Conservation (phyloP, 2,888 invertebrate species). For the Lasioglossum malachurum region DNA sequence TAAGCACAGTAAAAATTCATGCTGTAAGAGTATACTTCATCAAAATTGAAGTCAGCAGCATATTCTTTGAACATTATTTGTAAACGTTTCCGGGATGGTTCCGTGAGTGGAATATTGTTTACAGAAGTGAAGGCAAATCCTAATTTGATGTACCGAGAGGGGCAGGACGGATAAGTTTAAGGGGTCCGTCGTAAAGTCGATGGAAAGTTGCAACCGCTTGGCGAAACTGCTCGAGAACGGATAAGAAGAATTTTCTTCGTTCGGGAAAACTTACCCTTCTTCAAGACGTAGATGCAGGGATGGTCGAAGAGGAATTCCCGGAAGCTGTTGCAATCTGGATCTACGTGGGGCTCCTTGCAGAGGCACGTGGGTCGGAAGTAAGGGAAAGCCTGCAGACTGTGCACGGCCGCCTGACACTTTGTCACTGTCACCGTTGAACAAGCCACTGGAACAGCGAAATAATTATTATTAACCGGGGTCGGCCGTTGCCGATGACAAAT, state of each 20-base stretch:
- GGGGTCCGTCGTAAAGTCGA: background rate
- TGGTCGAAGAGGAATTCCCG: constrained; percentile 97
- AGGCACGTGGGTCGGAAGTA: constrained; percentile 97
- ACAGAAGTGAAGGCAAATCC: background rate
- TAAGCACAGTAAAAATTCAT: background rate
- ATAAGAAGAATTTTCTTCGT: background rate
- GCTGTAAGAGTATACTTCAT: background rate
- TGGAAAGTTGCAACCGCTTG: background rate
- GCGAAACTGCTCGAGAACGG: background rate
- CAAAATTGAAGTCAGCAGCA: background rate
- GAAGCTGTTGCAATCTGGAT: constrained; percentile 97
- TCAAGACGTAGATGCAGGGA: constrained; percentile 95
- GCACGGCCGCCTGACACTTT: constrained; percentile 96
- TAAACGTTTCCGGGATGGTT: background rate
- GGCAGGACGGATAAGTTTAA: background rate
- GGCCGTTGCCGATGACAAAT: constrained; percentile 39
- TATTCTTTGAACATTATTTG: background rate
- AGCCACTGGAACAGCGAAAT: constrained; percentile 90
- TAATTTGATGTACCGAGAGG: background rate
- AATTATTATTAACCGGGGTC: constrained; percentile 67
- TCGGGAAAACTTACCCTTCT: constrained; percentile 90
- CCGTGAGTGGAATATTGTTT: background rate
- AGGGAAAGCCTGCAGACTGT: constrained; percentile 95
- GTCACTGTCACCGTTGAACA: constrained; percentile 97
- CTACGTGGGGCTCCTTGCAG: constrained; percentile 95